Conservation (phyloP, 2,888 invertebrate species). For the Pycnomerus fuliginosus region DNA sequence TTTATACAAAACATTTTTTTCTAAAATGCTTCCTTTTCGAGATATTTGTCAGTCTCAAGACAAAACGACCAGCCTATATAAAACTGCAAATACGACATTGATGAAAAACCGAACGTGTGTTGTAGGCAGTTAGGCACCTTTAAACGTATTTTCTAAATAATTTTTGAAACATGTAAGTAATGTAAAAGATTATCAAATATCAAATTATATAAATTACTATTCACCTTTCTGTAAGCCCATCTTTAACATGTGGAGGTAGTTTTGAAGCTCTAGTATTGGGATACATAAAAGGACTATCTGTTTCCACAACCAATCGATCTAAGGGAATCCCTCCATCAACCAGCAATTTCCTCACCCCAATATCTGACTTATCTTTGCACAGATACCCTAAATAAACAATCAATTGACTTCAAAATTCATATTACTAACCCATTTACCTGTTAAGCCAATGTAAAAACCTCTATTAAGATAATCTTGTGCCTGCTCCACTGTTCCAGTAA, state of each 20-base stretch:
- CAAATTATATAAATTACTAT: conserved; percentile 28
- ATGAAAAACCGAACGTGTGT: not conserved
- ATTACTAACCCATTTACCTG: conserved; percentile 54
- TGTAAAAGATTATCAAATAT: not conserved
- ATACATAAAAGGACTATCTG: conserved; percentile 95
- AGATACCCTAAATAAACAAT: conserved; percentile 61
- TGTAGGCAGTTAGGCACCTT: not conserved
- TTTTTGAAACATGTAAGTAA: not conserved
- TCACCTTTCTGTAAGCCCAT: conserved; percentile 80
- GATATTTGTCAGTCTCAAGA: too few species aligned
- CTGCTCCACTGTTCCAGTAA: conserved; percentile 85
- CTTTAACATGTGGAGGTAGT: conserved; percentile 83
- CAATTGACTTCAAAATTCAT: not conserved
- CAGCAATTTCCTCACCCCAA: conserved; percentile 80
- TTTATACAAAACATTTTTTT: too few species aligned
- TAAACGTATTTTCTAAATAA: not conserved
- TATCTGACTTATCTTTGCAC: conserved; percentile 91
- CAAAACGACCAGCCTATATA: too few species aligned
- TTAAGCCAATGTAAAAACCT: conserved; percentile 83
- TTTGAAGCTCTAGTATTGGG: conserved; percentile 93
- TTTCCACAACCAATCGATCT: conserved; percentile 84
- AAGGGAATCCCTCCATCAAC: conserved; percentile 79
- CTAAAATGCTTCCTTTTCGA: too few species aligned
- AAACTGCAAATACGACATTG: too few species aligned
- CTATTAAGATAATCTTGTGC: conserved; percentile 79